Evolutionary conservation across 2,113 vertebrate genomes (phyloP).

Genomic region (Pelusios castaneus): DNA sequence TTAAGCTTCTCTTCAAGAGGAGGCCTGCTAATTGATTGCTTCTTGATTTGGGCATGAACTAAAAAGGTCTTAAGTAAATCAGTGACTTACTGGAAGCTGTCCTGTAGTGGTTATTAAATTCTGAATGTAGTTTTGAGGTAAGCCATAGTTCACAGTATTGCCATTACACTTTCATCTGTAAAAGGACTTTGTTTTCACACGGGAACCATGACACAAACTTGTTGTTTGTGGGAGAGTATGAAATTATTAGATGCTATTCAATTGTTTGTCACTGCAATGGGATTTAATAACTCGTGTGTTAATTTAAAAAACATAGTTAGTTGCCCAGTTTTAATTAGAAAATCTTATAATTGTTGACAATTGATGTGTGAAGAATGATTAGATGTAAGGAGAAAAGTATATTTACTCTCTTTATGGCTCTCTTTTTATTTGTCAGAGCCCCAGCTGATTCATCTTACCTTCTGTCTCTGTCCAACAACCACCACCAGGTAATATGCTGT

Average conservation of each 20-base stretch:
- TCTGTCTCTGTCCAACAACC: constrained; percentile 68
- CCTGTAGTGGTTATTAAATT: not conserved
- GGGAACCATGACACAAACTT: not conserved
- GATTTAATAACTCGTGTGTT: constrained; percentile 22
- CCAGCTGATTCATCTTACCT: constrained; percentile 70
- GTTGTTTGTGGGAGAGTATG: not conserved
- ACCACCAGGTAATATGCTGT: constrained; percentile 74
- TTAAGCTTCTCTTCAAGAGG: not conserved
- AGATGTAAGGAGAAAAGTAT: not conserved
- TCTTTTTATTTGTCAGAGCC: constrained; percentile 64
- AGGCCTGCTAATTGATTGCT: not conserved
- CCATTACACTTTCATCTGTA: not conserved
- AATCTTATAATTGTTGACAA: not conserved
- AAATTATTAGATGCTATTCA: not conserved
- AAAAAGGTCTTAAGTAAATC: not conserved
- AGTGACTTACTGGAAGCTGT: not conserved
- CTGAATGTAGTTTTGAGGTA: not conserved
- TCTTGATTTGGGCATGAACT: not conserved
- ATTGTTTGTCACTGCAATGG: not conserved
- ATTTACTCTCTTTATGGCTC: not conserved
- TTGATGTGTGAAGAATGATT: not conserved
- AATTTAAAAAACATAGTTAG: constrained; percentile 31
- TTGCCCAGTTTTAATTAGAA: constrained; percentile 9
- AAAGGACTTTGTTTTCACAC: not conserved
- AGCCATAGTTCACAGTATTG: not conserved